Evolutionary conservation across 1,140 invertebrate species (phyloP), one percentile per base, ranked within the genome.

Genomic region (Prorops nasuta): DNA sequence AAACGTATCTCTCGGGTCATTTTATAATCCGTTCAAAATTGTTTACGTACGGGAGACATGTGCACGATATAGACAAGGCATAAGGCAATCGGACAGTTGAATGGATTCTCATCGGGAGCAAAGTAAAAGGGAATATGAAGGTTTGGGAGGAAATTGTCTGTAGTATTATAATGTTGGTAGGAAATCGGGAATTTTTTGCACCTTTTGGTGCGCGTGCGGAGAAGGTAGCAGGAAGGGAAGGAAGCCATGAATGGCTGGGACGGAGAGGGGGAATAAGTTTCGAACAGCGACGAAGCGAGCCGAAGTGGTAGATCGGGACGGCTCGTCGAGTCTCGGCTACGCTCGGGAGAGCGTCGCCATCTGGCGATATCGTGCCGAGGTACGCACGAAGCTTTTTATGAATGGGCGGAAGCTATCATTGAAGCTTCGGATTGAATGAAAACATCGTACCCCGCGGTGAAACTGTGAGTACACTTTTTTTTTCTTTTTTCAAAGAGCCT

Each of bases 381-480:
- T 44, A 56, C 45, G 38, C 62, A 54, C 46, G 72, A 79, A 68
- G 79, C 81, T 85, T 86, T 85, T 86, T 85, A 86, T 86, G 84
- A 86, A 86, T 86, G 84, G 82, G 81, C 82, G 81, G 82, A 84
- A 82, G 83, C 84, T 84, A 86, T 86, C 83, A 84, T 85, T 84
- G 84, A 78, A 75, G 74, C 75, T 76, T 77, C 71, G 70, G 73
- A 72, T 75, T 76, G 74, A 78, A 76, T 78, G 75, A 75, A 78
- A 74, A 73, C 71, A 76, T 75, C 71, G 71, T 67, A 10, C 70
- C 60, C 56, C 58, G 58, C 63, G 53, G 49, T 56, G 56, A 47
- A n/a, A n/a, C n/a, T n/a, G n/a, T n/a, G n/a, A n/a, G n/a, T n/a
- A n/a, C n/a, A n/a, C n/a, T n/a, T n/a, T n/a, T n/a, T n/a, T n/a